A percentile compares a stretch with the other conserved stretches of the same genome.
phyloP scores from a whole-genome alignment of 2,113 vertebrate genomes.

The Sapajus apella region DNA sequence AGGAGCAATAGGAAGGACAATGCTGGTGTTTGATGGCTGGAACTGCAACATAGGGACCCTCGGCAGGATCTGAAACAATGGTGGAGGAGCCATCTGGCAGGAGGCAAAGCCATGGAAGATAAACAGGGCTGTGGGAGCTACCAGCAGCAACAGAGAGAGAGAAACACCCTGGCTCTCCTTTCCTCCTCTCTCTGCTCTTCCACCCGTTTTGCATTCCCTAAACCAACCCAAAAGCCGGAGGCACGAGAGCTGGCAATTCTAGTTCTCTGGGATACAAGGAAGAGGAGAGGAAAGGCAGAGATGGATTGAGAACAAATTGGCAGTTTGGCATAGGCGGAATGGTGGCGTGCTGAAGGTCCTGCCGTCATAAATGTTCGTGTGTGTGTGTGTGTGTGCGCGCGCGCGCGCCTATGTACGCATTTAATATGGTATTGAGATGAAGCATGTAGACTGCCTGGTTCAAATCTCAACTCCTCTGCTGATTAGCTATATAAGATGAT shows the following conservation, averaged over 20 bases:
- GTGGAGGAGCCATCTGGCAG: background rate
- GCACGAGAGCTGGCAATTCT: background rate
- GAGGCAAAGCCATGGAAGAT: background rate
- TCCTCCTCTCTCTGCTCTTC: fast-evolving
- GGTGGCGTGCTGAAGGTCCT: background rate
- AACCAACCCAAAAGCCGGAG: background rate
- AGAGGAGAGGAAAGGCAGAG: background rate
- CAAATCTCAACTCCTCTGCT: background rate
- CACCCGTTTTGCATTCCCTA: background rate
- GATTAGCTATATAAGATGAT: background rate
- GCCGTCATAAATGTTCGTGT: background rate
- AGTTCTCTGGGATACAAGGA: background rate
- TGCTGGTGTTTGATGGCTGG: background rate
- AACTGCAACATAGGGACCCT: background rate
- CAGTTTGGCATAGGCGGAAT: background rate
- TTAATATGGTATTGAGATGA: background rate
- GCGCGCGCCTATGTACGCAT: fast-evolving
- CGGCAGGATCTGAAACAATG: background rate
- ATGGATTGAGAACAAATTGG: background rate
- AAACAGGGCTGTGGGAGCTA: background rate
- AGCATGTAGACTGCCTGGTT: background rate
- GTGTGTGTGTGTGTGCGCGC: background rate
- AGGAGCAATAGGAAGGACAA: background rate
- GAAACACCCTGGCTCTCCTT: too few species aligned
- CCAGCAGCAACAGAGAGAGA: background rate